Base-by-base conservation (phyloP, 2,113 vertebrate genomes). In the Menidia beryllina region DNA sequence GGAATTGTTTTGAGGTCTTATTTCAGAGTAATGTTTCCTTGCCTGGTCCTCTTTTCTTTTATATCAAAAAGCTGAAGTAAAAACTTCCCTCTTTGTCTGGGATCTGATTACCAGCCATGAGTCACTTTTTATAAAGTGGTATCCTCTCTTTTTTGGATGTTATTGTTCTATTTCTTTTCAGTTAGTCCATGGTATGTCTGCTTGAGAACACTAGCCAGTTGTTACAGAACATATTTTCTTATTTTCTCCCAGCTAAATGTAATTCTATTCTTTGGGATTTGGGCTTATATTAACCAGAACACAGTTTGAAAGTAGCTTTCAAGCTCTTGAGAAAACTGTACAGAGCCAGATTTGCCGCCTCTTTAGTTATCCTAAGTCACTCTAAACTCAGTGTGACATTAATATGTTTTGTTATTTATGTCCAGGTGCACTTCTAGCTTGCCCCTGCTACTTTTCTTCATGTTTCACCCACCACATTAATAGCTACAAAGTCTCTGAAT, bases 61-160 rank as follows among this genome's bases (percentile, higher is more conserved):
- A 67, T 83, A 76, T 84, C 63, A 82, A 81, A 63, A 85, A 83
- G 51, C 75, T 19, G 45, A 86, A 89, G 67, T 87, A 56, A 90
- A 90, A 88, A 84, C 66, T 71, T 91, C 74, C 85, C 60, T 39
- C 49, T 82, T 88, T 83, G 82, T 87, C 73, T 63, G 78, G 70
- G 72, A 85, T 91, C 61, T 85, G 70, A 86, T 90, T 91, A 86
- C 84, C 25, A 58, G 67, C 41, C 80, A 73, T 88, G 71, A 91
- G 58, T 91, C 79, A 67, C 7, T 86, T 77, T 82, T 82, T 54
- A 67, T 78, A 79, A 86, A 51, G 77, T 69, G 71, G 66, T 70
- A 77, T 58, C 47, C 76, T 86, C 81, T 75, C 56, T 65, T 78
- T 79, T 86, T 83, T 82, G 77, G 79, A 86, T 82, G 79, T 89